Conservation (phyloP, 1,140 invertebrate species). For the Lasioglossum albipes region DNA sequence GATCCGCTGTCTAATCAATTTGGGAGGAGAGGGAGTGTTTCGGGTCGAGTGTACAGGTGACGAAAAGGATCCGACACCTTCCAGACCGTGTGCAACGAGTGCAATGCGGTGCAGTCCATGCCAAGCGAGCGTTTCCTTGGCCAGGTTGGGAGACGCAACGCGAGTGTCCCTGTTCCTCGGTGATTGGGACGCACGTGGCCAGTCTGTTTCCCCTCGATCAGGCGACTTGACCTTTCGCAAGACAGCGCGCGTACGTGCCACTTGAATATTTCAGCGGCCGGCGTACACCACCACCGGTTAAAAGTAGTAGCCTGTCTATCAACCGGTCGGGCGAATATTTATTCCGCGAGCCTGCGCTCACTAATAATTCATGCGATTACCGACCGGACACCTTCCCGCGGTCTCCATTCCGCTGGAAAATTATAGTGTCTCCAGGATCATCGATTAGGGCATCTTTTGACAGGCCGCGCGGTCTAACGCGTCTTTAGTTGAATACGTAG, state of each 20-base stretch:
- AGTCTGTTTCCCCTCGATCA: not conserved
- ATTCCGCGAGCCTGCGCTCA: too few relatives aligned
- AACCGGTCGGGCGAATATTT: too few relatives aligned
- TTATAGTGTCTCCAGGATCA: too few relatives aligned
- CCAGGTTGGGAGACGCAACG: not conserved
- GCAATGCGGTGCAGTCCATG: not conserved
- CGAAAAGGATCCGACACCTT: not conserved
- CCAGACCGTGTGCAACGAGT: not conserved
- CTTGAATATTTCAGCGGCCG: not conserved
- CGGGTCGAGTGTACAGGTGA: not conserved
- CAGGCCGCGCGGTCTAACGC: too few relatives aligned
- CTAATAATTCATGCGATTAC: too few relatives aligned
- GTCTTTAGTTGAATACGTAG: too few relatives aligned
- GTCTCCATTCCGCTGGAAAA: too few relatives aligned
- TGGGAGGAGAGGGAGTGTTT: too few relatives aligned
- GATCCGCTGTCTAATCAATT: too few relatives aligned
- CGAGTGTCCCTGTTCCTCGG: not conserved
- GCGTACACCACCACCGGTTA: not conserved
- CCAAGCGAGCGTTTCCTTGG: not conserved
- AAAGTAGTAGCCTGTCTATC: too few relatives aligned
- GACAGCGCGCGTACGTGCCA: not conserved
- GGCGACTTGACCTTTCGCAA: slow-evolving; percentile 20
- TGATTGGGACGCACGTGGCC: slow-evolving; percentile 40
- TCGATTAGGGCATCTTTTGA: too few relatives aligned
- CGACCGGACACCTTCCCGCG: too few relatives aligned